Base-by-base conservation (phyloP, 2,797 vertebrate species). In the Rhinella marina region DNA sequence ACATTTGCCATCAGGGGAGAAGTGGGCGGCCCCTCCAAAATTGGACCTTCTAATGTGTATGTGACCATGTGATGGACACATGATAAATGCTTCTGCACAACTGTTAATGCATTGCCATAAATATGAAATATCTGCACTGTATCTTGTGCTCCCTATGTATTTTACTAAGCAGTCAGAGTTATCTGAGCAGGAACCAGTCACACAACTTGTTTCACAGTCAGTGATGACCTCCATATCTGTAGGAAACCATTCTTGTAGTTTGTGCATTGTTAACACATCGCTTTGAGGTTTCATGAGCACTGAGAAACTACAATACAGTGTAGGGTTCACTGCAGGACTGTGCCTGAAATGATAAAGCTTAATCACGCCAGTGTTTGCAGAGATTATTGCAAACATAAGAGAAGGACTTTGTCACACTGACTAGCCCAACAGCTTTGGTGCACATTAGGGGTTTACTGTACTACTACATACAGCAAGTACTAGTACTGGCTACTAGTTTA, bases 271-370 rank as follows among this genome's bases (percentile, higher is more conserved):
- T 25, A 77, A 54, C 75, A n/a, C 23, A 25, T 16, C 7, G 75
- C 75, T 77, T 54, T 77, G 21, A n/a, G 50, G 50, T 77, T 75
- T 75, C 72, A 75, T 48, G 19, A 73, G 16, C 10, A 12, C 70
- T 54, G 77, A 32, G 52, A 79, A 56, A 29, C 76, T 75, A 75
- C 21, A 48, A 75, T 50, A 54, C 19, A 79, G 5, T 57, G 3
- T 12, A 17, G 77, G 19, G 7, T 27, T 29, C 25, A 32, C 17
- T 27, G 54, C 56, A 32, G 14, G 61, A 61, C 5, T 59, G 9
- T 59, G n/a, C 76, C 23, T 25, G 25, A 80, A 80, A 80, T 80
- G 12, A 61, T 32, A 29, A 80, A 61, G 78, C 61, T 80, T 80
- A 61, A 61, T 61, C 27, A 59, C 21, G 16, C 25, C 25, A 32